phyloP scores from a whole-genome alignment of 2,888 invertebrate species.

The Chalcis sispes region DNA sequence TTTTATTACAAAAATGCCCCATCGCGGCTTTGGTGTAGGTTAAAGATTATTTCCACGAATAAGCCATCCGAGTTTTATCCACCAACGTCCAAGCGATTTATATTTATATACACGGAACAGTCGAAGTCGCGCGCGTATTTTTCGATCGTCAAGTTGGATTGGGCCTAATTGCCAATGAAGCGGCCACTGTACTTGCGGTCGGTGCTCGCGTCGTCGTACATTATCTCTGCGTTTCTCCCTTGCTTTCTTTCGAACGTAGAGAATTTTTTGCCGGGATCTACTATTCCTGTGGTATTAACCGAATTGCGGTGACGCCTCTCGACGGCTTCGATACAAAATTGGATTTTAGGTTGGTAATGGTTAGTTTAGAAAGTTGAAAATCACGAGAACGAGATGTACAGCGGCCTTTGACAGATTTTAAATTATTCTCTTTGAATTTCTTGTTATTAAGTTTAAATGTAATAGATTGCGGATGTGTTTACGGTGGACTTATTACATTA shows the following conservation, averaged over 20 bases:
- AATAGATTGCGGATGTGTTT: no score
- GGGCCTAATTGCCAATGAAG: conserved; percentile 56
- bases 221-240: conserved; percentile 11
- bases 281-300: conserved; percentile 21
- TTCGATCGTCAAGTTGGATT: conserved; percentile 47
- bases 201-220: no score
- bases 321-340: conserved; percentile 1
- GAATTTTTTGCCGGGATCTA: no score
- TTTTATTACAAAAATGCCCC: no score
- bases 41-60: background rate
- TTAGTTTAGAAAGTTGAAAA: conserved; percentile 15
- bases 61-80: no score
- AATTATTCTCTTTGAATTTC: no score
- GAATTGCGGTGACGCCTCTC: background rate
- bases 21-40: background rate
- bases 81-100: conserved; percentile 17
- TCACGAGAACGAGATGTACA: no score
- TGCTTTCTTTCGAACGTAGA: no score
- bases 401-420: no score
- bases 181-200: conserved; percentile 32
- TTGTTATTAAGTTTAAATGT: no score
- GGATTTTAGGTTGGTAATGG: conserved; percentile 16
- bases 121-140: background rate
- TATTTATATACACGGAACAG: background rate
- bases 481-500: no score